Percentiles rank a stretch among this genome's conserved stretches.
Evolutionary conservation across 2,888 invertebrate genomes (phyloP).

Genomic region (Mesorhabditis sp.): DNA sequence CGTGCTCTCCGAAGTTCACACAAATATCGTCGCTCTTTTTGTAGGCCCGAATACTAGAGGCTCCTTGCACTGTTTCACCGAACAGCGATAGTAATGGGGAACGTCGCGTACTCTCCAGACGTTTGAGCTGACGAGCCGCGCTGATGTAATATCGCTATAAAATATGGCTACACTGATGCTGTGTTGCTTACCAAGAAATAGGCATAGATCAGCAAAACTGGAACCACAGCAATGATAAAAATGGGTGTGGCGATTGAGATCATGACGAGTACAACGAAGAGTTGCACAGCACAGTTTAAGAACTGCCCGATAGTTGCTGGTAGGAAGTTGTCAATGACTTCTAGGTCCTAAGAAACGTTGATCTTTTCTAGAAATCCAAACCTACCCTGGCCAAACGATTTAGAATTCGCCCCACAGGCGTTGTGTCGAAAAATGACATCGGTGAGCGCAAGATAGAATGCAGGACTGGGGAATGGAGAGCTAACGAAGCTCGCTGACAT

Average conservation of each 20-base stretch:
- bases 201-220: slow-evolving; percentile 35
- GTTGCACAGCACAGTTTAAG: slow-evolving; percentile 9
- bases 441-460: slow-evolving; percentile 50
- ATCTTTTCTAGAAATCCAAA: neutral
- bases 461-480: slow-evolving; percentile 53
- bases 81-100: slow-evolving; percentile 96
- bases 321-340: slow-evolving; percentile 44
- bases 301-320: slow-evolving; percentile 34
- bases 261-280: slow-evolving; percentile 26
- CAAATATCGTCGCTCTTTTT: slow-evolving; percentile 19
- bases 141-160: slow-evolving; percentile 82
- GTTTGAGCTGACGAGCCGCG: slow-evolving; percentile 84
- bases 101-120: slow-evolving; percentile 85
- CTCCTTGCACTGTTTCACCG: slow-evolving; percentile 78
- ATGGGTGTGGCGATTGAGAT: slow-evolving; percentile 32
- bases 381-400: slow-evolving; percentile 30
- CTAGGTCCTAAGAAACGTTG: slow-evolving; percentile 38
- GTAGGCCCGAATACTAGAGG: slow-evolving; percentile 57
- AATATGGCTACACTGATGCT: neutral
- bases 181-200: slow-evolving; percentile 30
- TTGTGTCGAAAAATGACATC: slow-evolving; percentile 58
- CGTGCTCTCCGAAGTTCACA: slow-evolving; percentile 12
- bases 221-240: slow-evolving; percentile 37
- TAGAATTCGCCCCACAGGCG: slow-evolving; percentile 59
- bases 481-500: slow-evolving; percentile 40